Base-by-base conservation (phyloP, 2,113 vertebrate species). In the Cololabis saira region DNA sequence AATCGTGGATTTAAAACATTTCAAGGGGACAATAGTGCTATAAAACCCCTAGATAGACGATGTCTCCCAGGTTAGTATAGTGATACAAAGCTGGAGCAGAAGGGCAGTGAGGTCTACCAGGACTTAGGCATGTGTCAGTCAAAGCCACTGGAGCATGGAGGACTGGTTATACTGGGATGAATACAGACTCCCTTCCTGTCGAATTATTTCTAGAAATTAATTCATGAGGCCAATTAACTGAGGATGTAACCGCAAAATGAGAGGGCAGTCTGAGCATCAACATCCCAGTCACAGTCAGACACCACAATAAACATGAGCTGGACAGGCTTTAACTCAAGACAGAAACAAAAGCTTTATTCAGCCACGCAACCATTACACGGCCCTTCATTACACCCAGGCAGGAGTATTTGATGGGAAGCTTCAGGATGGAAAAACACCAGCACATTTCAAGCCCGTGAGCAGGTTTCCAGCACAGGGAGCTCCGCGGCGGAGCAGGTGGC, bases 281-380 rank as follows among this genome's bases (percentile, higher is more conserved):
- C 68, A 73, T 55, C 19, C 40, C 45, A 22, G 12, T 9, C 13
- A 54, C 45, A 22, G 12, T 9, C 13, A 54, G 47, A 48, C 33
- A 53, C 15, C 15, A 40, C 51, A 48, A 54, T 15, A 54, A 42
- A 55, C 37, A 14, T 55, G 40, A 67, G 57, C 42, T 17, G 24
- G 2, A 13, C 16, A 27, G 27, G 1, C 19, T 30, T n/a, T 1
- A 6, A 33, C 14, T 16, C 2, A 16, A 53, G 2, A 15, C 17
- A 44, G 48, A 78, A 67, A 65, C 76, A 72, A 81, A 58, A 59
- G 48, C 61, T 67, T 71, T 61, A 77, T 80, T 79, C 65, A 49
- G 51, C 50, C 73, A 70, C 76, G 33, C 52, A 65, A 17, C 42
- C 66, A 30, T 58, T 53, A 51, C 24, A 3, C 42, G 17, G 65